phyloP scores from a whole-genome alignment of 2,797 vertebrate species.

The Garrulus glandarius region DNA sequence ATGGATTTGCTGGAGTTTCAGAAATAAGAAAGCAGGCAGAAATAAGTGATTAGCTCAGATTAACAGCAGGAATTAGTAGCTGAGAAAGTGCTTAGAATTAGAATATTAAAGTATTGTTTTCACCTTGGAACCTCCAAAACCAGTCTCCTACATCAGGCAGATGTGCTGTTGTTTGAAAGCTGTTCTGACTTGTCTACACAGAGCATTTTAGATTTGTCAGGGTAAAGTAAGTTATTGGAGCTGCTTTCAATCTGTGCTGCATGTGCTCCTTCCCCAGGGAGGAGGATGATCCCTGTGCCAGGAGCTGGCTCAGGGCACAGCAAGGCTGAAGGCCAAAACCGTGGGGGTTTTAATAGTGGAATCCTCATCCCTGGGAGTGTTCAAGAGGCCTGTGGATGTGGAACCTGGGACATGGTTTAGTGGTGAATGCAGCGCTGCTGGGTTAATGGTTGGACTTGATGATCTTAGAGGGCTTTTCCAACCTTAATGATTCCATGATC shows the following conservation, averaged over 20 bases:
- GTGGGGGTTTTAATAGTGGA: not conserved
- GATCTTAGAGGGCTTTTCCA: not conserved
- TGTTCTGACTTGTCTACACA: not conserved
- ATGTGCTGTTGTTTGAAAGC: not conserved
- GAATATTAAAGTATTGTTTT: not conserved
- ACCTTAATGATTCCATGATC: not conserved
- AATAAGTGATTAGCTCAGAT: not conserved
- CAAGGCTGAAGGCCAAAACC: not conserved
- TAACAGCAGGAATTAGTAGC: not conserved
- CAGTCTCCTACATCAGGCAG: not conserved
- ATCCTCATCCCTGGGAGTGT: not conserved
- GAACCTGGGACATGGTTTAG: not conserved
- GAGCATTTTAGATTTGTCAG: not conserved
- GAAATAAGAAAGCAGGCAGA: not conserved
- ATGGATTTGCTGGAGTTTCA: not conserved
- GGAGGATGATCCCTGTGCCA: not conserved
- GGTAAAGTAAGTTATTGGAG: not conserved
- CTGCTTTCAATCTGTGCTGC: not conserved
- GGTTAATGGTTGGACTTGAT: not conserved
- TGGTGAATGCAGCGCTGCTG: not conserved
- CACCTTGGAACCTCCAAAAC: not conserved
- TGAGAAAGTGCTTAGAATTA: slow-evolving; percentile 1
- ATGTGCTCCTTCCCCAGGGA: not conserved
- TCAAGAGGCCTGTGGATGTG: not conserved
- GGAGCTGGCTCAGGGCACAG: not conserved